Conservation (phyloP, 2,888 invertebrate species). For the Xestia c-nigrum region DNA sequence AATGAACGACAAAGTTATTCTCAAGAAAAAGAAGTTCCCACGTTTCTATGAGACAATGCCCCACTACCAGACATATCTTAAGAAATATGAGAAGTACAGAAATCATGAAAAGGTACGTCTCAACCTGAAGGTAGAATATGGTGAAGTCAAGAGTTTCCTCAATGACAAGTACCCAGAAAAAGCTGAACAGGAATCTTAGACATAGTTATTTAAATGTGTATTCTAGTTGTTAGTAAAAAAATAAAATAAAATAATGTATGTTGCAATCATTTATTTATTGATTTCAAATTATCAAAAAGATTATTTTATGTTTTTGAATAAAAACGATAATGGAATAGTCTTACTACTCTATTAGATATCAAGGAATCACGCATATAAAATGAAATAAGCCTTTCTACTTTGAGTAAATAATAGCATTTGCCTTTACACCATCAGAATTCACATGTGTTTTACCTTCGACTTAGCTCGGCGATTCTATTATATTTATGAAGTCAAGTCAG, state of each 20-base stretch:
- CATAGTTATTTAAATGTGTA: slow-evolving; percentile 56
- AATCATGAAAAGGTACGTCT: slow-evolving; percentile 93
- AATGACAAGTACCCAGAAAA: slow-evolving; percentile 93
- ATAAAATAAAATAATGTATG: slow-evolving; percentile 54
- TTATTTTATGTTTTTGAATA: slow-evolving; percentile 62
- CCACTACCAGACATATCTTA: slow-evolving; percentile 92
- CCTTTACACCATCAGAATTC: slow-evolving; percentile 35
- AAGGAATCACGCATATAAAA: slow-evolving; percentile 62
- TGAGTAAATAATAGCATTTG: slow-evolving; percentile 49
- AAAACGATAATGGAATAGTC: slow-evolving; percentile 68
- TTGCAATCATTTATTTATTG: slow-evolving; percentile 66
- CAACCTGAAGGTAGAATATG: slow-evolving; percentile 92
- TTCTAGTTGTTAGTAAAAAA: slow-evolving; percentile 68
- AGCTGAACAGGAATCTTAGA: slow-evolving; percentile 73
- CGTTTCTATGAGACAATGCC: slow-evolving; percentile 93
- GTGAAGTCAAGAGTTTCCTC: slow-evolving; percentile 93
- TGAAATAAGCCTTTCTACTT: slow-evolving; percentile 52
- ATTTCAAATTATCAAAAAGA: slow-evolving; percentile 67
- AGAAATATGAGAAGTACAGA: slow-evolving; percentile 92
- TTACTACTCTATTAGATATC: slow-evolving; percentile 69
- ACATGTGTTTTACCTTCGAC: slow-evolving; percentile 23
- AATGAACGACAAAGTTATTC: slow-evolving; percentile 92
- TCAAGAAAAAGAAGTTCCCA: slow-evolving; percentile 91
- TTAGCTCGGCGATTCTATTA: slow-evolving; percentile 19
- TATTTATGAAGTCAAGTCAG: slow-evolving; percentile 13